These are phyloP conservation scores for Oostethus manadensis DNA, from an alignment of 2,113 vertebrate genomes.

Conservation along the genomic window DNA sequence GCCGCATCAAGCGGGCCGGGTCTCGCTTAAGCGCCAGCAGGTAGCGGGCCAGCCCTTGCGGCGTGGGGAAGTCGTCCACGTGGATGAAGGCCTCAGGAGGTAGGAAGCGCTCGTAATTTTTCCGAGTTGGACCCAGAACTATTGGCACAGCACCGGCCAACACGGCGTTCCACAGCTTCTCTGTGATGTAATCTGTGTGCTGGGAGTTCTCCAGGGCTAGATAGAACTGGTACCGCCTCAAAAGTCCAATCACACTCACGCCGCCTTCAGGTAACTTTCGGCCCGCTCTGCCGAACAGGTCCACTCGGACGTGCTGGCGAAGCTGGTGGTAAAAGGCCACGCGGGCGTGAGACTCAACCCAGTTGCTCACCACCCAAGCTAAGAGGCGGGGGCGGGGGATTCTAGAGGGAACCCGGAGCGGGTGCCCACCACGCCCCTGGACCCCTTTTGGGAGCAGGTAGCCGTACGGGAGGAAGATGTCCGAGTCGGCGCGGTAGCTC, in stretches of 20 bases:
- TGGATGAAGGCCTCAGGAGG: conserved; percentile 88
- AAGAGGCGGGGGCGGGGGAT: conserved; percentile 72
- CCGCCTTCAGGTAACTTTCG: conserved; percentile 47
- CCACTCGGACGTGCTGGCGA: conserved; percentile 71
- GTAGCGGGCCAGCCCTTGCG: conserved; percentile 76
- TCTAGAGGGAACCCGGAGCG: conserved; percentile 1
- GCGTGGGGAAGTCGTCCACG: conserved; percentile 82
- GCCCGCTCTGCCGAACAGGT: conserved; percentile 77
- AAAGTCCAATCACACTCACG: conserved; percentile 61
- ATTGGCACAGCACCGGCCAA: conserved; percentile 78
- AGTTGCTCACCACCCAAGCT: conserved; percentile 92
- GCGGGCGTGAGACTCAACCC: conserved; percentile 79
- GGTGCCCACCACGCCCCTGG: neutral
- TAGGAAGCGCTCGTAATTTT: conserved; percentile 88
- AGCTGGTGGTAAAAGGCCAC: conserved; percentile 80
- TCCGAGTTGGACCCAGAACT: conserved; percentile 81
- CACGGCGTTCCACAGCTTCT: conserved; percentile 93
- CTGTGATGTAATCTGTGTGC: conserved; percentile 90
- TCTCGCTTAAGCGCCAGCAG: conserved; percentile 77
- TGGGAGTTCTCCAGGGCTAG: conserved; percentile 92
- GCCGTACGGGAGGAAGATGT: conserved; percentile 87
- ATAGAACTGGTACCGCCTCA: conserved; percentile 86
- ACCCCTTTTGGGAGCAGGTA: conserved; percentile 58
- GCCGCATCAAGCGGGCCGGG: conserved; percentile 66
- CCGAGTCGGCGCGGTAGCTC: conserved; percentile 80